Conservation (phyloP, 2,888 invertebrate genomes). For the Apocheima hispidaria region DNA sequence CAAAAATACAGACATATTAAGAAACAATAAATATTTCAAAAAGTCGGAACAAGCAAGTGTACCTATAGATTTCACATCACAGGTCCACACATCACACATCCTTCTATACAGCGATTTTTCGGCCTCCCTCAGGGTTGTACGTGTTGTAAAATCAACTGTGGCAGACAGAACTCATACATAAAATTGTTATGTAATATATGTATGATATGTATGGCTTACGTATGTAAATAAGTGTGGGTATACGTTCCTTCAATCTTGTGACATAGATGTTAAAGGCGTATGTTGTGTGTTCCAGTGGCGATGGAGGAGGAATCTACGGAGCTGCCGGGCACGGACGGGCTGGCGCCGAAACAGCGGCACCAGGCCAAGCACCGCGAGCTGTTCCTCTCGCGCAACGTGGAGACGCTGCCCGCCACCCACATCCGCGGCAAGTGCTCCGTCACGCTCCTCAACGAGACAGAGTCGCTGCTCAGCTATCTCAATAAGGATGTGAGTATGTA, state of each 20-base stretch:
- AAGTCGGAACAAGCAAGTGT: too few species aligned
- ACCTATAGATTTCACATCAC: too few species aligned
- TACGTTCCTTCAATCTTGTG: neutral
- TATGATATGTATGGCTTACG: too few species aligned
- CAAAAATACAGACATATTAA: too few species aligned
- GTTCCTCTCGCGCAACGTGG: conserved; percentile 98
- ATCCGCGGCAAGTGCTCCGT: conserved; percentile 99
- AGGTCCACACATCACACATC: too few species aligned
- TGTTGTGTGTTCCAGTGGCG: conserved; percentile 83
- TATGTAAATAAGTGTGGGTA: too few species aligned
- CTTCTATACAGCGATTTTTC: too few species aligned
- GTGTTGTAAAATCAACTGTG: too few species aligned
- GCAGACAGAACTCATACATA: too few species aligned
- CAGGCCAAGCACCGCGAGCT: conserved; percentile 99
- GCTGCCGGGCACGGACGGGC: conserved; percentile 87
- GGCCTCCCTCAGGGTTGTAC: too few species aligned
- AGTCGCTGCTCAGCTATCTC: conserved; percentile 97
- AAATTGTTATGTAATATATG: too few species aligned
- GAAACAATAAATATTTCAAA: too few species aligned
- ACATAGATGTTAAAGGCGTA: neutral
- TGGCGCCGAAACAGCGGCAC: conserved; percentile 95
- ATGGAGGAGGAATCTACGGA: conserved; percentile 89
- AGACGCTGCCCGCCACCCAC: conserved; percentile 99
- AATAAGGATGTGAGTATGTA: conserved; percentile 95
- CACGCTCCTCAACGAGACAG: conserved; percentile 99